Percentiles rank a stretch among this genome's conserved stretches.
Conservation (phyloP, 2,888 invertebrate genomes). For the Synanthedon vespiformis region DNA sequence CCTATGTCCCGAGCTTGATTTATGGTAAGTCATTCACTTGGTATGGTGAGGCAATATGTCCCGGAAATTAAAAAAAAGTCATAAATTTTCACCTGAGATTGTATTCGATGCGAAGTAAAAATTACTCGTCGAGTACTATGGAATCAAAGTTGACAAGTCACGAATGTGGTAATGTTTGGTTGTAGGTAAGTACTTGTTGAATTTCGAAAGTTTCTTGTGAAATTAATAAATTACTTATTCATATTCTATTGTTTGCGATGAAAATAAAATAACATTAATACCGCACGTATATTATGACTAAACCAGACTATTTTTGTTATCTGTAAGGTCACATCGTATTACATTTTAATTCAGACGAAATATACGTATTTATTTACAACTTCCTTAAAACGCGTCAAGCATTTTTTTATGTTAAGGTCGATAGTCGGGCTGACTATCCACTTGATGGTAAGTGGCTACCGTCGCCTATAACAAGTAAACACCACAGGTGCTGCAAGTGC, state of each 20-base stretch:
- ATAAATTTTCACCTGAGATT: not conserved
- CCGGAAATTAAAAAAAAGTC: slow-evolving; percentile 1
- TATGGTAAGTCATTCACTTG: slow-evolving; percentile 41
- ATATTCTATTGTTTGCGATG: not conserved
- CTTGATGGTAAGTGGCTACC: too few relatives aligned
- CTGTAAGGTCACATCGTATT: slow-evolving; percentile 11
- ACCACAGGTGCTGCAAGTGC: too few relatives aligned
- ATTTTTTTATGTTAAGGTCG: not conserved
- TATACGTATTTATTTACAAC: slow-evolving; percentile 23
- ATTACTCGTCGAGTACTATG: not conserved
- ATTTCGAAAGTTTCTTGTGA: not conserved
- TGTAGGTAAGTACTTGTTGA: not conserved
- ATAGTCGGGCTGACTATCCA: too few relatives aligned
- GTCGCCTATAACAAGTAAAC: too few relatives aligned
- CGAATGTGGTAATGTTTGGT: not conserved
- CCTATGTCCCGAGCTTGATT: slow-evolving; percentile 43
- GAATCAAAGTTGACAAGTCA: not conserved
- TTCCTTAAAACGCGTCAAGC: slow-evolving; percentile 24
- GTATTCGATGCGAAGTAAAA: slow-evolving; percentile 1
- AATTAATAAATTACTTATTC: not conserved
- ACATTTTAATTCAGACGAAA: slow-evolving; percentile 14
- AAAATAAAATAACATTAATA: not conserved
- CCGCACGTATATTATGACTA: not conserved
- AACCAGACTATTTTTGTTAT: not conserved
- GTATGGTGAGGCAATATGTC: not conserved